Percentiles rank a stretch among this genome's conserved stretches.
phyloP scores from a whole-genome alignment of 2,888 invertebrate genomes.

The Leptura quadrifasciata region DNA sequence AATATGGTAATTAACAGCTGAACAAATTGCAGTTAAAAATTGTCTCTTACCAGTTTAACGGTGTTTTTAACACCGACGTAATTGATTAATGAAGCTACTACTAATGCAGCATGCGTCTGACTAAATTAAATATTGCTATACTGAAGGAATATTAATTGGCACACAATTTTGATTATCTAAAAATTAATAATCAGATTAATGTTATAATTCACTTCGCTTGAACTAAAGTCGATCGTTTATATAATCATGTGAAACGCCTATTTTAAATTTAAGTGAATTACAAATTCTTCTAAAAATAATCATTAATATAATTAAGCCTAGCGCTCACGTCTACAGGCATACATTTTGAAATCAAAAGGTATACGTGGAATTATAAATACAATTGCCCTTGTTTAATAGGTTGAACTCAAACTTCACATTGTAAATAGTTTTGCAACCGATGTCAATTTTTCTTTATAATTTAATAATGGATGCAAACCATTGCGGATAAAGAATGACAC shows the following conservation, averaged over 20 bases:
- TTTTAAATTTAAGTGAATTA: neutral
- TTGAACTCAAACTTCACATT: neutral
- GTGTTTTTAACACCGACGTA: neutral
- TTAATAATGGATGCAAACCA: no score
- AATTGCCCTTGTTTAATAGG: slow-evolving; percentile 25
- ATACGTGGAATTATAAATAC: slow-evolving; percentile 44
- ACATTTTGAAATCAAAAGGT: slow-evolving; percentile 15
- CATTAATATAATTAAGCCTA: neutral
- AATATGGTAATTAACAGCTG: neutral
- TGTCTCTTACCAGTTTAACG: neutral
- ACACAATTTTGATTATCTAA: neutral
- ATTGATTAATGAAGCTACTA: neutral
- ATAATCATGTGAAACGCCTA: neutral
- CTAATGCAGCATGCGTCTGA: neutral
- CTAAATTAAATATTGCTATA: neutral
- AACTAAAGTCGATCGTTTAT: neutral
- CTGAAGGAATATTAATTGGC: neutral
- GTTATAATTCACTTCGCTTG: neutral
- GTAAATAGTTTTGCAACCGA: neutral
- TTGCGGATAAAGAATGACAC: no score
- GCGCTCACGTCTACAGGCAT: neutral
- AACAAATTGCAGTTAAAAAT: neutral
- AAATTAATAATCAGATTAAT: neutral
- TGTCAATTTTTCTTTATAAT: neutral
- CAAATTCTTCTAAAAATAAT: neutral